phyloP scores from a whole-genome alignment of 2,113 vertebrate genomes.

The Paratilapia polleni region DNA sequence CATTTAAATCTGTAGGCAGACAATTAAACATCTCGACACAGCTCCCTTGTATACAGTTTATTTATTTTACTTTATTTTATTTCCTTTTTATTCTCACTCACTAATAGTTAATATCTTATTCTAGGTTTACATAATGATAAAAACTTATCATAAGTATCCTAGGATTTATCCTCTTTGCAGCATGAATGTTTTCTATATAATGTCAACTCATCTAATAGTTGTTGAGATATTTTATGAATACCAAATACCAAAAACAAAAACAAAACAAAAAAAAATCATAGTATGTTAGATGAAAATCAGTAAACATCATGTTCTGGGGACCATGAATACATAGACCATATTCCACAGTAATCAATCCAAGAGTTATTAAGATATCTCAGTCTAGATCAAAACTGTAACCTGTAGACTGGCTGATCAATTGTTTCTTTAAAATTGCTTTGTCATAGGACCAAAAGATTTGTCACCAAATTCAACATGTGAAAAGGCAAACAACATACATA shows the following conservation, averaged over 20 bases:
- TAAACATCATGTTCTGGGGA: accelerated
- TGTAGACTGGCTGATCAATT: too few species aligned
- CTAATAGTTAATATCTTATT: accelerated
- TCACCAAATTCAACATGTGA: not conserved
- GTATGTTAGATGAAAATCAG: not conserved
- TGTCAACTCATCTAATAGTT: not conserved
- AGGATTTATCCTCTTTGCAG: not conserved
- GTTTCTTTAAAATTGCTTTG: too few species aligned
- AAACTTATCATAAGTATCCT: not conserved
- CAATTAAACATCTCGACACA: not conserved
- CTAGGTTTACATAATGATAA: not conserved
- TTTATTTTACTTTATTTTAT: not conserved
- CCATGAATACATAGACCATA: accelerated
- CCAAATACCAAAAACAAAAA: too few species aligned
- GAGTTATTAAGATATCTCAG: not conserved
- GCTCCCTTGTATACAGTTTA: not conserved
- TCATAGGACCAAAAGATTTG: not conserved
- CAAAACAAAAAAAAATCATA: not conserved
- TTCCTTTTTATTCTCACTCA: not conserved
- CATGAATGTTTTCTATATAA: not conserved
- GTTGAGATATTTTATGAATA: not conserved
- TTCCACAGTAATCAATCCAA: not conserved
- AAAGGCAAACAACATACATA: not conserved
- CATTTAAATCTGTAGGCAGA: not conserved
- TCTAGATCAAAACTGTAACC: too few species aligned